Evolutionary conservation across 2,888 invertebrate genomes (phyloP).

Genomic region (Fragum whitleyi): DNA sequence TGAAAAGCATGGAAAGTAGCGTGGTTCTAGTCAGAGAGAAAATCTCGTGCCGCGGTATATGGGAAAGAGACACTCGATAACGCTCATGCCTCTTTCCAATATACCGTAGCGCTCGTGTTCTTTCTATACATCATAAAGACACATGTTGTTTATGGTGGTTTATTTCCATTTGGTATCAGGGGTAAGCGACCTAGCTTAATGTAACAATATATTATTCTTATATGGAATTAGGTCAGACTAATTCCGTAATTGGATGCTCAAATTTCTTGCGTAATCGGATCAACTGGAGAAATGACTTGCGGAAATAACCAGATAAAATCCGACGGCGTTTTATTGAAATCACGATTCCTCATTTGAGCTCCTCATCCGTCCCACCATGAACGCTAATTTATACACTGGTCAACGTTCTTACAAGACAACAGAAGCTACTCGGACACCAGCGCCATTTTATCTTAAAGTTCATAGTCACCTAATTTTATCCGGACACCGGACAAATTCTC

Average conservation of each 20-base stretch:
- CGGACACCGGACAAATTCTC: too few relatives aligned
- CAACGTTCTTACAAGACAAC: too few relatives aligned
- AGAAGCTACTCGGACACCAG: too few relatives aligned
- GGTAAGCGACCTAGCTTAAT: not conserved
- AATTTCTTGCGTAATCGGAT: constrained; percentile 1
- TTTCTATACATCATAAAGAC: too few relatives aligned
- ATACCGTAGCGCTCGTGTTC: too few relatives aligned
- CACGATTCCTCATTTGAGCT: not conserved
- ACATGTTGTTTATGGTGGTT: too few relatives aligned
- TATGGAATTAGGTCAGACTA: not conserved
- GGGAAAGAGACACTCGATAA: not conserved
- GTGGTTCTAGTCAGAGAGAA: too few relatives aligned
- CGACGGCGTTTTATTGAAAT: not conserved
- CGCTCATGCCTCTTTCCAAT: not conserved
- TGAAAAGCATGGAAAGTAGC: too few relatives aligned
- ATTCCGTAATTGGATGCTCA: not conserved
- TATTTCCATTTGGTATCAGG: not conserved
- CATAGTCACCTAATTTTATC: too few relatives aligned
- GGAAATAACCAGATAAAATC: not conserved
- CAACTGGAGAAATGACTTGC: not conserved
- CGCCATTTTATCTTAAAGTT: too few relatives aligned
- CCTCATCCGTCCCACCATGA: not conserved
- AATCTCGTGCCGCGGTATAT: too few relatives aligned
- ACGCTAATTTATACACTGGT: too few relatives aligned
- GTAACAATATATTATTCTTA: not conserved